phyloP scores from a whole-genome alignment of 2,113 vertebrate species.

The Thomomys bottae region DNA sequence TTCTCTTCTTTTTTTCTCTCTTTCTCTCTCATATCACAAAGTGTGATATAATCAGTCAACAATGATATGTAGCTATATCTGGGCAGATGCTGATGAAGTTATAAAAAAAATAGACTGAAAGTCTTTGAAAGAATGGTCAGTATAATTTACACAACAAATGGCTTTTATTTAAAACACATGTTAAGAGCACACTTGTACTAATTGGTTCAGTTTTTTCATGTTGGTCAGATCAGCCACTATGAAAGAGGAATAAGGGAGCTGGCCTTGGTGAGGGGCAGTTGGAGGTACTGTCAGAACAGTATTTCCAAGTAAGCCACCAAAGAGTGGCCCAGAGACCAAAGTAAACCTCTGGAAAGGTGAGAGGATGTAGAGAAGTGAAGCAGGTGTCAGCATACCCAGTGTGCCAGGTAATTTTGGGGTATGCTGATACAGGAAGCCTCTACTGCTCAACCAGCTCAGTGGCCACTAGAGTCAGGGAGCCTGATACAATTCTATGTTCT shows the following conservation, averaged over 20 bases:
- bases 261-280: not conserved
- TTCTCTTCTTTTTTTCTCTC: no score
- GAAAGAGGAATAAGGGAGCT: not conserved
- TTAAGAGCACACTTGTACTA: not conserved
- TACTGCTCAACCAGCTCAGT: not conserved
- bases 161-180: not conserved
- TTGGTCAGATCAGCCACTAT: not conserved
- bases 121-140: not conserved
- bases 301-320: not conserved
- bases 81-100: not conserved
- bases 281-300: not conserved
- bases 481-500: not conserved
- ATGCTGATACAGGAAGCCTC: not conserved
- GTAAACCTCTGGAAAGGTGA: not conserved
- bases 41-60: not conserved
- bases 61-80: not conserved
- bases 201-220: not conserved
- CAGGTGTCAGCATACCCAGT: not conserved
- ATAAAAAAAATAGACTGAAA: not conserved
- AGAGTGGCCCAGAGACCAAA: not conserved
- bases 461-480: no score
- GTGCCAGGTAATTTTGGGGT: fast-evolving
- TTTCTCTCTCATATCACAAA: not conserved
- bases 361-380: not conserved
- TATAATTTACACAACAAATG: not conserved